These are phyloP conservation scores for Nicator chloris DNA, from an alignment of 2,113 vertebrate genomes.

Conservation along the genomic window DNA sequence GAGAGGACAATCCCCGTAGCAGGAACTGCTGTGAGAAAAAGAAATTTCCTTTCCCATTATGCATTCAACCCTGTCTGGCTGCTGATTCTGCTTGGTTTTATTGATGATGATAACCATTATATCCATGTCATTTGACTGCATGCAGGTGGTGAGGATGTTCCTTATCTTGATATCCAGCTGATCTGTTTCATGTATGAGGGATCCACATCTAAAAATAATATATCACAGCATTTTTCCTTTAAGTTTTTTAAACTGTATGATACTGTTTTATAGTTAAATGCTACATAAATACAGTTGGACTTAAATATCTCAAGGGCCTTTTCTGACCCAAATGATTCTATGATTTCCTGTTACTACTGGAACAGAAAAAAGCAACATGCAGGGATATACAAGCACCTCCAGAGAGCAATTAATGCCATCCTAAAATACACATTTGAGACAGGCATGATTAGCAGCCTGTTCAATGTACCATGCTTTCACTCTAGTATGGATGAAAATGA, in stretches of 20 bases:
- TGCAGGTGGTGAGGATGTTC: neutral
- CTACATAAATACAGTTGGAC: neutral
- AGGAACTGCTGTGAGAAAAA: neutral
- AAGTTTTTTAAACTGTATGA: neutral
- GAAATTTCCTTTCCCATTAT: neutral
- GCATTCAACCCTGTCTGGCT: neutral
- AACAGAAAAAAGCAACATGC: neutral
- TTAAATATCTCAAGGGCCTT: neutral
- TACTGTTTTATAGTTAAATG: neutral
- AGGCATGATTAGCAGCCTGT: neutral
- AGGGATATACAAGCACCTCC: neutral
- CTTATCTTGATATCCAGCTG: neutral
- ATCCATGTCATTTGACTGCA: neutral
- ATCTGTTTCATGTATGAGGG: neutral
- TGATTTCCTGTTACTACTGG: neutral
- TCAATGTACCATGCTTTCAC: neutral
- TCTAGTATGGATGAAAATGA: neutral
- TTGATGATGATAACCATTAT: neutral
- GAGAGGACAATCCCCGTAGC: accelerated
- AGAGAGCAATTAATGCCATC: neutral
- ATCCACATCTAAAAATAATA: neutral
- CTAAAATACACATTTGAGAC: neutral
- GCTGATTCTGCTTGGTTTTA: neutral
- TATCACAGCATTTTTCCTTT: neutral
- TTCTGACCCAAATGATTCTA: neutral